These are phyloP conservation scores for Condylostylus longicornis DNA, from an alignment of 1,140 invertebrate genomes.

Conservation along the genomic window DNA sequence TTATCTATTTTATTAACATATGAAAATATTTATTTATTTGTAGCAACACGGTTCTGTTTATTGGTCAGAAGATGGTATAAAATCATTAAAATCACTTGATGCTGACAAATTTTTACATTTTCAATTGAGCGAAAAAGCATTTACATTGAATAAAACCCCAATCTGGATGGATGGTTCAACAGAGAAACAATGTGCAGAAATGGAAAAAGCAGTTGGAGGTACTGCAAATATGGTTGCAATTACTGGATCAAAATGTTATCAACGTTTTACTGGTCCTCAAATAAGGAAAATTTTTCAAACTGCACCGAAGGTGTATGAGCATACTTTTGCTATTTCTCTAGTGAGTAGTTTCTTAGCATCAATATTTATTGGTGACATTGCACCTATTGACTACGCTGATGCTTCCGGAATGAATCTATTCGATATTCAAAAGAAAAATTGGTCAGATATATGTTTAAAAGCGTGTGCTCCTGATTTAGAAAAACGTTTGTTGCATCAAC, in stretches of 20 bases:
- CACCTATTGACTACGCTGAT: conserved; percentile 81
- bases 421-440: conserved; percentile 64
- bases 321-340: conserved; percentile 79
- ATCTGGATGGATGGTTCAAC: conserved; percentile 97
- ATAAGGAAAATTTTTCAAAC: conserved; percentile 75
- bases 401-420: conserved; percentile 95
- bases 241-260: conserved; percentile 85
- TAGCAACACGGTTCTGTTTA: conserved; percentile 95
- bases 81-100: conserved; percentile 48
- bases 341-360: conserved; percentile 85
- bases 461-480: conserved; percentile 54
- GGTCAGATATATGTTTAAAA: conserved; percentile 60
- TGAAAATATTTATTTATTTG: conserved; percentile 10
- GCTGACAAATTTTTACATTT: conserved; percentile 65
- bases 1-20: background rate
- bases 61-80: conserved; percentile 64
- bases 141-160: conserved; percentile 69
- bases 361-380: conserved; percentile 76
- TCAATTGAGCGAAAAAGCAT: conserved; percentile 56
- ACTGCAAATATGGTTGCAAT: conserved; percentile 64
- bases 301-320: conserved; percentile 56
- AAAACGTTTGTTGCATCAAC: conserved; percentile 51
- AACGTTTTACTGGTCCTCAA: conserved; percentile 86
- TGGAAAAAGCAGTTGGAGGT: conserved; percentile 72
- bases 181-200: conserved; percentile 52